Base-by-base conservation (phyloP, 2,797 vertebrate species). In the Masticophis lateralis region DNA sequence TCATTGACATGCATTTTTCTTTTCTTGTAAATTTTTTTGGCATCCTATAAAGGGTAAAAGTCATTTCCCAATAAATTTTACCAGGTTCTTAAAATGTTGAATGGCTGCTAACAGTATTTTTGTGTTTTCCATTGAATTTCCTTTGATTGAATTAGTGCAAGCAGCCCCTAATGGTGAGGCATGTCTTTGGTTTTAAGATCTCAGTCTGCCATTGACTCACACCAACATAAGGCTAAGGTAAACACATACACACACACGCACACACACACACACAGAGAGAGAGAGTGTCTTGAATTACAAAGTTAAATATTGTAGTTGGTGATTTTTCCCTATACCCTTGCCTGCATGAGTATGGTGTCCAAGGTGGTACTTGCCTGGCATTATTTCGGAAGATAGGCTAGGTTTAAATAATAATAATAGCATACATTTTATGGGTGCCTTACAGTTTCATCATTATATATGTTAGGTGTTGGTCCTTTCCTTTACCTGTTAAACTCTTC, bases 351-450 rank as follows among this genome's bases (percentile, higher is more conserved):
- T 11, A 25, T 0, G 12, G 0, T 89, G 22, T 86, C 88, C 51
- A 57, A 28, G 55, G 6, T 43, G 94, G 13, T 94, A 27, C 7
- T 0, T 9, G 63, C 91, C 55, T 90, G 0, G 57, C 93, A 16
- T 4, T 66, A 43, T 69, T 95, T 1, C 51, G n/a, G 47, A 4
- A 90, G 63, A 16, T 94, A 94, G 92, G 1, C n/a, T 93, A 14
- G 8, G 56, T 95, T 94, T 59, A 92, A 37, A 74, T 74, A 74
- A 47, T 25, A 94, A 51, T 16, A 0, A 63, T 59, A 86, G 0
- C 89, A 7, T 90, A 91, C 28, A 91, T 96, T 92, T 93, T 37
- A 89, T 56, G 74, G 55, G n/a, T 47, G 88, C 60, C 88, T 86
- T 69, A 69, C 53, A 69, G 27, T 32, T 93, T 63, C 86, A 53